Evolutionary conservation across 2,797 vertebrate genomes (phyloP).

Genomic region (Xiphophorus birchmanni): DNA sequence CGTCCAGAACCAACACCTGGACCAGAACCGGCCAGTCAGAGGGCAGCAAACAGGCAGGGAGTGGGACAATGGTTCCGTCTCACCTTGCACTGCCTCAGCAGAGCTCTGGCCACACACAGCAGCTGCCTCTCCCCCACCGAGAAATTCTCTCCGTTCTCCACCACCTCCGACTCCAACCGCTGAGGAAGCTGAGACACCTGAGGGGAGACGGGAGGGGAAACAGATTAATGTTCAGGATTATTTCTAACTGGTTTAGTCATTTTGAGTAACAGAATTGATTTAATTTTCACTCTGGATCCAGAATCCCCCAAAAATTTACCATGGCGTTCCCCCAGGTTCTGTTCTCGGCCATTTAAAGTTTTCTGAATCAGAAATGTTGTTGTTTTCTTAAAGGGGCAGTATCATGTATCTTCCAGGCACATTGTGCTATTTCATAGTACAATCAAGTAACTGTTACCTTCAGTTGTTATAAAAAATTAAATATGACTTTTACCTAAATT

Average conservation of each 20-base stretch:
- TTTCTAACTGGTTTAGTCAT: background rate
- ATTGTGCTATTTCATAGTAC: too few species aligned
- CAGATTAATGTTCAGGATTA: too few species aligned
- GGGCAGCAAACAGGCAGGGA: fast-evolving
- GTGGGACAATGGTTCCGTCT: background rate
- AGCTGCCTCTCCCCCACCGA: constrained; percentile 87
- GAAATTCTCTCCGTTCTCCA: constrained; percentile 88
- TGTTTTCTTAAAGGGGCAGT: background rate
- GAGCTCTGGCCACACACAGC: constrained; percentile 86
- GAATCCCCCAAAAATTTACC: background rate
- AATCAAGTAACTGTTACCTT: too few species aligned
- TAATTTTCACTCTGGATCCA: background rate
- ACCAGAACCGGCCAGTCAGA: background rate
- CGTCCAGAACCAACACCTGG: constrained; percentile 91
- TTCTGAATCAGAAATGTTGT: background rate
- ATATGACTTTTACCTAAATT: too few species aligned
- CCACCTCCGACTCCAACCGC: constrained; percentile 76
- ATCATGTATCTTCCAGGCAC: too few species aligned
- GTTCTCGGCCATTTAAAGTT: background rate
- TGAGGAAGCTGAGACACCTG: constrained; percentile 90
- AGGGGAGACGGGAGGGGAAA: background rate
- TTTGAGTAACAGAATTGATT: background rate
- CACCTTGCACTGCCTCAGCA: constrained; percentile 91
- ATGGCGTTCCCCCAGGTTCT: background rate
- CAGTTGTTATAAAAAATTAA: too few species aligned